phyloP scores from a whole-genome alignment of 2,797 vertebrate species.

The Lacerta agilis region DNA sequence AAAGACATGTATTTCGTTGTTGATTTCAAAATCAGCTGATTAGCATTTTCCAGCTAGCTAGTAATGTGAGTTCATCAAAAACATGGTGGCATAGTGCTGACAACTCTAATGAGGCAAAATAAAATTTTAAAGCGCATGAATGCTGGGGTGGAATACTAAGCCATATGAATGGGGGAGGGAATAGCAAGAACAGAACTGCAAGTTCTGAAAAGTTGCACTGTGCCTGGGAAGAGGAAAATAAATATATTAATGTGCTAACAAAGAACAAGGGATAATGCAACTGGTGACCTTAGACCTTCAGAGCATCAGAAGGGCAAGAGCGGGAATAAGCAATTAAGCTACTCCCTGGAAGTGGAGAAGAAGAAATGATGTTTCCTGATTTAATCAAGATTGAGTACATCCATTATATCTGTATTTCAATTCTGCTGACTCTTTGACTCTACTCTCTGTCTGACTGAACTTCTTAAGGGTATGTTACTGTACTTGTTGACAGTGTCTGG shows the following conservation, averaged over 20 bases:
- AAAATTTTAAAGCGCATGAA: neutral
- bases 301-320: neutral
- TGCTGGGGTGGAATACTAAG: neutral
- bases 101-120: slow-evolving; percentile 5
- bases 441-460: neutral
- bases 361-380: neutral
- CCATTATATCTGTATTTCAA: neutral
- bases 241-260: neutral
- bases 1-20: slow-evolving; percentile 20
- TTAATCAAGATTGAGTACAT: neutral
- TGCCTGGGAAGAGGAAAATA: slow-evolving; percentile 4
- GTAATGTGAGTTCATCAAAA: slow-evolving; percentile 1
- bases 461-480: neutral
- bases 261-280: slow-evolving; percentile 9
- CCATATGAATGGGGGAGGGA: neutral
- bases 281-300: neutral
- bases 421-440: slow-evolving; percentile 19
- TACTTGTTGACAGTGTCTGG: neutral
- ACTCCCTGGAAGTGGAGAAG: neutral
- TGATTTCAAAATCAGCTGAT: neutral
- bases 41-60: neutral
- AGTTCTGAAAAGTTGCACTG: neutral
- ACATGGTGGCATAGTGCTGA: neutral
- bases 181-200: neutral
- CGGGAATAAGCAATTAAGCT: slow-evolving; percentile 16